These are phyloP conservation scores for Diabrotica balteata DNA, from an alignment of 2,888 invertebrate species.

Conservation along the genomic window DNA sequence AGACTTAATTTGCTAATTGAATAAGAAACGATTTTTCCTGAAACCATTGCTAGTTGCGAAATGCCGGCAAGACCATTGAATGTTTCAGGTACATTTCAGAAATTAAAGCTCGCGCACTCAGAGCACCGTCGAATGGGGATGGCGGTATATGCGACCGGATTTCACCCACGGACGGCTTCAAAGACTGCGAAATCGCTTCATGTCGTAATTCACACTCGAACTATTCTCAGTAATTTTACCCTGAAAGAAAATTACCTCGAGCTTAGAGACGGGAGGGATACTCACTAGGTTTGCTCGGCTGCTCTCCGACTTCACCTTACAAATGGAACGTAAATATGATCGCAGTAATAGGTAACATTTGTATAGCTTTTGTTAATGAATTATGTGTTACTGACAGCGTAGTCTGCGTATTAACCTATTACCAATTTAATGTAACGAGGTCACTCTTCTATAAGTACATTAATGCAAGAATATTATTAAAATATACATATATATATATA, in stretches of 20 bases:
- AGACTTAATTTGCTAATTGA: no score
- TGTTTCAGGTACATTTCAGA: conserved; percentile 46
- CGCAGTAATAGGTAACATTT: no score
- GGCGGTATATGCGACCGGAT: conserved; percentile 42
- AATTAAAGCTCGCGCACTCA: conserved; percentile 41
- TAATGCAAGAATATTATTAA: no score
- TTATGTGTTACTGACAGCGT: no score
- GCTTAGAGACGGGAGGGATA: conserved; percentile 25
- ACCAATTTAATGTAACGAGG: no score
- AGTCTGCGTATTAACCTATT: no score
- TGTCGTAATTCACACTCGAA: conserved; percentile 56
- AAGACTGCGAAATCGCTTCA: conserved; percentile 52
- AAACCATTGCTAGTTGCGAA: neutral
- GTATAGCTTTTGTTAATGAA: no score
- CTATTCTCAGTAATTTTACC: conserved; percentile 53
- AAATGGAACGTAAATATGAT: conserved; percentile 1
- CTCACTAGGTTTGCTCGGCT: neutral
- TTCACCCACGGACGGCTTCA: conserved; percentile 52
- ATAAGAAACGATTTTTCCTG: neutral
- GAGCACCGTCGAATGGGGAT: conserved; percentile 11
- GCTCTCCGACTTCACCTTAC: neutral
- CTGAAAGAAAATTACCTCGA: conserved; percentile 55
- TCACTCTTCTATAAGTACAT: no score
- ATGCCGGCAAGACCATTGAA: neutral
- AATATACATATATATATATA: no score